A percentile compares a stretch with the other conserved stretches of the same genome.
Conservation (phyloP, 2,888 invertebrate genomes). For the Galerucella nymphaeae region DNA sequence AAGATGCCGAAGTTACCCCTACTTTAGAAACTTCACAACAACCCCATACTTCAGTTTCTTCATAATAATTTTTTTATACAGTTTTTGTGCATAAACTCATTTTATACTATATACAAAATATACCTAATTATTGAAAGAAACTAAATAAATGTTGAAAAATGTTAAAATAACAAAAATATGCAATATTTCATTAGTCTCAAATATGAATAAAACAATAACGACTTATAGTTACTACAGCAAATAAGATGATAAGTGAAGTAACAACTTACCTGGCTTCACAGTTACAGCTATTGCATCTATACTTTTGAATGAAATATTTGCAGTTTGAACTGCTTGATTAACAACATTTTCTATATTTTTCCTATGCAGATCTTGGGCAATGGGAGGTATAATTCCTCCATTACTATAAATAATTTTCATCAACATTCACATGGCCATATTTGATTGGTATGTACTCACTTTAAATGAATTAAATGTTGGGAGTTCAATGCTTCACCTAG, state of each 20-base stretch:
- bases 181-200: not conserved
- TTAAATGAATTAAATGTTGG: constrained; percentile 80
- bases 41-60: constrained; percentile 16
- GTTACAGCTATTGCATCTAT: constrained; percentile 92
- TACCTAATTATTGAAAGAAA: constrained; percentile 9
- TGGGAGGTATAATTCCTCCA: constrained; percentile 91
- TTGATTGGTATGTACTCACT: constrained; percentile 65
- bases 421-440: not conserved
- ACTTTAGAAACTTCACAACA: constrained; percentile 38
- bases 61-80: constrained; percentile 5
- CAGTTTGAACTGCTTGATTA: constrained; percentile 71
- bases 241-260: not conserved
- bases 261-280: constrained; percentile 77
- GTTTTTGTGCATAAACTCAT: constrained; percentile 1
- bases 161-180: not conserved
- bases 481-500: constrained; percentile 85
- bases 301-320: constrained; percentile 72
- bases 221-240: not conserved
- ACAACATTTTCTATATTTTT: constrained; percentile 82
- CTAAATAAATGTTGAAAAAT: constrained; percentile 6
- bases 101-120: constrained; percentile 13
- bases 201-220: not conserved
- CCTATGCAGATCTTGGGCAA: constrained; percentile 85
- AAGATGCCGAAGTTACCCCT: constrained; percentile 51
- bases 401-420: constrained; percentile 64